phyloP scores from a whole-genome alignment of 2,888 invertebrate species.

The Drosophila vallismaia region DNA sequence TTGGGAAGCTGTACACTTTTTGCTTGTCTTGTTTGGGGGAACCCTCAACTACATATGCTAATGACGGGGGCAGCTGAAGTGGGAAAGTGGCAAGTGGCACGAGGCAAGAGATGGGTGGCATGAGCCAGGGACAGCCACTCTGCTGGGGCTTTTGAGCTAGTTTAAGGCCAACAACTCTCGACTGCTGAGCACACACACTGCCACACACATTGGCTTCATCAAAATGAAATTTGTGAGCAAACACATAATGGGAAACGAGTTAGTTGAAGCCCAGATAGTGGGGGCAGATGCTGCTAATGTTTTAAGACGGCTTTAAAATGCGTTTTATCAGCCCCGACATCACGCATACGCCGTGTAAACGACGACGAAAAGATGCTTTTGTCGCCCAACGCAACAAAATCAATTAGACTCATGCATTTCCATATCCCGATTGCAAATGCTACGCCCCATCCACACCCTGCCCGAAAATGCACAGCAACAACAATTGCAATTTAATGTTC shows the following conservation, averaged over 20 bases:
- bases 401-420: slow-evolving; percentile 64
- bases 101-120: too few relatives aligned
- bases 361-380: slow-evolving; percentile 25
- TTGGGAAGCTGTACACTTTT: slow-evolving; percentile 34
- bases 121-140: slow-evolving; percentile 34
- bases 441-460: slow-evolving; percentile 17
- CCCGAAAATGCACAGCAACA: slow-evolving; percentile 14
- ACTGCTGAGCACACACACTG: slow-evolving; percentile 35
- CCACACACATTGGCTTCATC: slow-evolving; percentile 57
- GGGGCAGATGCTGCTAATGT: slow-evolving; percentile 59
- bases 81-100: neutral
- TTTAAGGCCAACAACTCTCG: slow-evolving; percentile 60
- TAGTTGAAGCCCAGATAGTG: slow-evolving; percentile 54
- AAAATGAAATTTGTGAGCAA: slow-evolving; percentile 69
- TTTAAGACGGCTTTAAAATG: slow-evolving; percentile 65
- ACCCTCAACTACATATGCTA: slow-evolving; percentile 74
- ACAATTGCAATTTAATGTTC: slow-evolving; percentile 65
- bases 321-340: slow-evolving; percentile 43
- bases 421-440: slow-evolving; percentile 30
- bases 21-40: slow-evolving; percentile 44
- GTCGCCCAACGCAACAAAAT: slow-evolving; percentile 57
- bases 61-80: slow-evolving; percentile 52
- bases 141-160: slow-evolving; percentile 58
- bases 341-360: slow-evolving; percentile 47
- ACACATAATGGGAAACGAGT: slow-evolving; percentile 44